Evolutionary conservation across 1,140 invertebrate genomes (phyloP).

Genomic region (Drosophila gunungcola): DNA sequence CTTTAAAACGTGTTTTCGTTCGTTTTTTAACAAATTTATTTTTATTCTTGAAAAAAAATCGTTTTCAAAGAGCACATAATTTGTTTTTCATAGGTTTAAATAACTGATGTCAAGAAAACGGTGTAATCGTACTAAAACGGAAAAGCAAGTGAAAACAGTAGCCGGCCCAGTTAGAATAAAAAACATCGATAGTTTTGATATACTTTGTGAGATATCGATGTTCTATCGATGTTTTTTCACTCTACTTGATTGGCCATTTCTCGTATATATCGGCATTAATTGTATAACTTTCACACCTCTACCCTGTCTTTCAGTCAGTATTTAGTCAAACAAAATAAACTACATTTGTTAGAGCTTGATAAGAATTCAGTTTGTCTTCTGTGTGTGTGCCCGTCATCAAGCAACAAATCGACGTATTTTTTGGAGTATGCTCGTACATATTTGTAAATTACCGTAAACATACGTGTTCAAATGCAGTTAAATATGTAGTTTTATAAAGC

Average conservation of each 20-base stretch:
- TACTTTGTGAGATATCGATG: too few relatives aligned
- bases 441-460: conserved; percentile 1
- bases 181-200: too few relatives aligned
- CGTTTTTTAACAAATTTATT: too few relatives aligned
- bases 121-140: too few relatives aligned
- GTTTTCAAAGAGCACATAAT: too few relatives aligned
- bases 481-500: not conserved
- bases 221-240: conserved; percentile 5
- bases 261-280: conserved; percentile 10
- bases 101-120: too few relatives aligned
- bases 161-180: too few relatives aligned
- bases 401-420: conserved; percentile 10
- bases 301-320: conserved; percentile 12
- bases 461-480: not conserved
- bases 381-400: conserved; percentile 22
- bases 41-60: too few relatives aligned
- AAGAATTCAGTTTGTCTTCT: conserved; percentile 27
- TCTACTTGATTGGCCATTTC: not conserved
- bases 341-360: conserved; percentile 32
- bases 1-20: too few relatives aligned
- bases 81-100: too few relatives aligned
- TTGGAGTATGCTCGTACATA: not conserved
- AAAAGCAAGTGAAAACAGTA: too few relatives aligned
- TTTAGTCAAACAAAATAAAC: conserved; percentile 25
- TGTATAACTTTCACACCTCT: conserved; percentile 16